Evolutionary conservation across 2,888 invertebrate species (phyloP).

Genomic region (Caenorhabditis uteleia): DNA sequence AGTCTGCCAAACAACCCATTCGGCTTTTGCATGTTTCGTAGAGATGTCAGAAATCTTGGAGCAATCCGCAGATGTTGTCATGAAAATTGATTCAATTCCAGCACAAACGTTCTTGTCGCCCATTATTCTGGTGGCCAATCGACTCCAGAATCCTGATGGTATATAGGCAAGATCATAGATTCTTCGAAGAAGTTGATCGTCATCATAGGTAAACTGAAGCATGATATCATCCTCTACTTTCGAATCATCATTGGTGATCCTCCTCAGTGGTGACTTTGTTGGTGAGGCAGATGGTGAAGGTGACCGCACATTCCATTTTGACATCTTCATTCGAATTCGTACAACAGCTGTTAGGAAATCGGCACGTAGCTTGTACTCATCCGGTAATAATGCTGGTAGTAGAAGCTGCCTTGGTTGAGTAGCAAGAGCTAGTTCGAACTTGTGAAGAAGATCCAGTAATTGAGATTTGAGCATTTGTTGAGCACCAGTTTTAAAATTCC

Average conservation of each 20-base stretch:
- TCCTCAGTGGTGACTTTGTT: slow-evolving; percentile 16
- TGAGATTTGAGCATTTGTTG: slow-evolving; percentile 19
- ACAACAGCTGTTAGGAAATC: slow-evolving; percentile 70
- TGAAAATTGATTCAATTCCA: slow-evolving; percentile 43
- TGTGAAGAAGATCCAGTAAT: slow-evolving; percentile 46
- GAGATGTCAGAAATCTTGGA: slow-evolving; percentile 18
- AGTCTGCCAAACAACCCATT: slow-evolving; percentile 92
- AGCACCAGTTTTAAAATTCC: slow-evolving; percentile 32
- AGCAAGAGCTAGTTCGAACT: slow-evolving; percentile 81
- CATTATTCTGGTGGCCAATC: slow-evolving; percentile 79
- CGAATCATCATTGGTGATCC: not conserved
- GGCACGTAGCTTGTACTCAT: slow-evolving; percentile 77
- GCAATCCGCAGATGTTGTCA: slow-evolving; percentile 37
- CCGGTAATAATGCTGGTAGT: slow-evolving; percentile 89
- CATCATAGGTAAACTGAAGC: slow-evolving; percentile 40
- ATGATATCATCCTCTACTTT: slow-evolving; percentile 21
- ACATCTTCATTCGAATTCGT: slow-evolving; percentile 51
- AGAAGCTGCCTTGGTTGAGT: slow-evolving; percentile 90
- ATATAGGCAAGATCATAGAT: slow-evolving; percentile 85
- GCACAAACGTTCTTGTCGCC: slow-evolving; percentile 56
- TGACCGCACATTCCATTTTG: slow-evolving; percentile 36
- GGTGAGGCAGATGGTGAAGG: slow-evolving; percentile 26
- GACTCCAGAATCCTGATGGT: slow-evolving; percentile 96
- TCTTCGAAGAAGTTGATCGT: slow-evolving; percentile 63
- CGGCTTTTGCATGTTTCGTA: slow-evolving; percentile 68